A percentile compares a stretch with the other conserved stretches of the same genome.
Evolutionary conservation across 1,140 invertebrate genomes (phyloP).

Genomic region (Pogonomyrmex californicus): DNA sequence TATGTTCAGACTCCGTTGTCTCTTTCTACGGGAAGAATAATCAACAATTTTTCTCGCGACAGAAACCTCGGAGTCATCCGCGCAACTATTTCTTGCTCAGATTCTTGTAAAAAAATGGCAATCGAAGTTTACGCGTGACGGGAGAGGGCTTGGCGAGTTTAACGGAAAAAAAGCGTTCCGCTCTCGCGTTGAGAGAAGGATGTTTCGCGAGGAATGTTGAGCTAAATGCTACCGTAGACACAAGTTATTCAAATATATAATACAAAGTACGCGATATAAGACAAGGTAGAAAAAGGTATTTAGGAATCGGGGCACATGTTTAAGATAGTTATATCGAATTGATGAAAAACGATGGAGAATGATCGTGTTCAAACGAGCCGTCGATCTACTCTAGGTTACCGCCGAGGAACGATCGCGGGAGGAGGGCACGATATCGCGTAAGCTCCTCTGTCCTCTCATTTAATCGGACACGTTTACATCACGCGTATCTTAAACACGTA

Average conservation of each 20-base stretch:
- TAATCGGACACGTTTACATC: slow-evolving; percentile 40
- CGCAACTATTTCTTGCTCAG: slow-evolving; percentile 27
- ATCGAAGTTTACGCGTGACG: slow-evolving; percentile 33
- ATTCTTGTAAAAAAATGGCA: slow-evolving; percentile 34
- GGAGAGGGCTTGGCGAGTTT: neutral
- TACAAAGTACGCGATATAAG: slow-evolving; percentile 75
- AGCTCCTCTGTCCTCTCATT: slow-evolving; percentile 35
- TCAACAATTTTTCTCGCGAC: slow-evolving; percentile 11
- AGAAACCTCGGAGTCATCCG: neutral
- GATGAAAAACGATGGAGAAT: slow-evolving; percentile 64
- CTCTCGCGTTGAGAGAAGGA: slow-evolving; percentile 69
- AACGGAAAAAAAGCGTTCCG: slow-evolving; percentile 26
- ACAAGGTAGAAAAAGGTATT: slow-evolving; percentile 57
- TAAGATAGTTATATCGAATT: slow-evolving; percentile 74
- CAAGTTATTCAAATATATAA: slow-evolving; percentile 76
- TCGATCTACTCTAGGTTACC: slow-evolving; percentile 37
- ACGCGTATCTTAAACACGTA: slow-evolving; percentile 62
- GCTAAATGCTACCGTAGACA: slow-evolving; percentile 72
- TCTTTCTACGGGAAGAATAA: slow-evolving; percentile 17
- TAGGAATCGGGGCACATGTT: slow-evolving; percentile 64
- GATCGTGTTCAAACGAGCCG: slow-evolving; percentile 43
- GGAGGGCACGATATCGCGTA: slow-evolving; percentile 27
- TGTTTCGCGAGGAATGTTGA: slow-evolving; percentile 71
- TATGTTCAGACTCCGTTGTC: neutral
- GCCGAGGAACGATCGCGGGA: slow-evolving; percentile 56